phyloP scores from a whole-genome alignment of 1,140 invertebrate genomes.

The Pissodes strobi region DNA sequence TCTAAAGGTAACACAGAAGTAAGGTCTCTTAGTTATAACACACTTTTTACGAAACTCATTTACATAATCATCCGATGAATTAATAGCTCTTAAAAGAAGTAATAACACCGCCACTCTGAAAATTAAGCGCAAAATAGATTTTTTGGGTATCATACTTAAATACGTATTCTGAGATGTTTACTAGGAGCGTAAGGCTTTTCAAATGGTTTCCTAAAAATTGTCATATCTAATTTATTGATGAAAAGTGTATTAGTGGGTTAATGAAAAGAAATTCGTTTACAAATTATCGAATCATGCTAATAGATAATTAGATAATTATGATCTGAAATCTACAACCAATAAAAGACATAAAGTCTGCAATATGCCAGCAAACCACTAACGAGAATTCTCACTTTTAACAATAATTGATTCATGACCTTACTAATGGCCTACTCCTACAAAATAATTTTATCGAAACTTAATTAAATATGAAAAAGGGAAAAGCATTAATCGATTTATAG shows the following conservation, averaged over 20 bases:
- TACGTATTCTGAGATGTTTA: background rate
- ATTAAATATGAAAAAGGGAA: too few relatives aligned
- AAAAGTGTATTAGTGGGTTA: slow-evolving; percentile 27
- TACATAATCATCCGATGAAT: slow-evolving; percentile 37
- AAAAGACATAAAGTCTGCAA: too few relatives aligned
- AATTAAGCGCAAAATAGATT: background rate
- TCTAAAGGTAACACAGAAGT: slow-evolving; percentile 42
- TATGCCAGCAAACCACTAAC: too few relatives aligned
- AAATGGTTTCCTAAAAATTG: background rate
- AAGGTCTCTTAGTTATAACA: slow-evolving; percentile 27
- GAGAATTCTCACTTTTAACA: too few relatives aligned
- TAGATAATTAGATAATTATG: too few relatives aligned
- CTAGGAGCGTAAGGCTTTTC: background rate
- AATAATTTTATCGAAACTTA: too few relatives aligned
- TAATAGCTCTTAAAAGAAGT: background rate
- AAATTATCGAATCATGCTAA: too few relatives aligned
- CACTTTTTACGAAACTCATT: slow-evolving; percentile 38
- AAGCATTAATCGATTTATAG: too few relatives aligned
- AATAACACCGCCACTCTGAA: slow-evolving; percentile 17
- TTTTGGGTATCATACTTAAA: background rate
- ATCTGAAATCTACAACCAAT: too few relatives aligned
- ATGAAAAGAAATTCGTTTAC: background rate
- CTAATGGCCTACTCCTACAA: too few relatives aligned
- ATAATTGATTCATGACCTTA: too few relatives aligned
- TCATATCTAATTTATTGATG: background rate